Evolutionary conservation across 2,797 vertebrate species (phyloP).

Genomic region (Microchirus variegatus): DNA sequence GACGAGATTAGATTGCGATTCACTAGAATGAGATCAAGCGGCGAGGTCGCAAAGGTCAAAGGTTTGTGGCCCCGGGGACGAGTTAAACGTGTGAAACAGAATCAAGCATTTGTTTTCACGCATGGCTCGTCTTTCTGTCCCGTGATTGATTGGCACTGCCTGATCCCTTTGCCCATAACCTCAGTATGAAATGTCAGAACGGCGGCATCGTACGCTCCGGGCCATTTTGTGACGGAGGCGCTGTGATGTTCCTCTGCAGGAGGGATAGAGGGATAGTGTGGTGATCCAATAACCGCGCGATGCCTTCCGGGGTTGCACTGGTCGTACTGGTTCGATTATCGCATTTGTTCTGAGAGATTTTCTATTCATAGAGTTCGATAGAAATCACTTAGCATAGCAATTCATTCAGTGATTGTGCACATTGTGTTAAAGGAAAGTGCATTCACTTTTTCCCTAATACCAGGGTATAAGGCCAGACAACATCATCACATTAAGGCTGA

Average conservation of each 20-base stretch:
- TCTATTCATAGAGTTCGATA: too few species aligned
- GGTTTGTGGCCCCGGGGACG: slow-evolving; percentile 49
- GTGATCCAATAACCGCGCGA: slow-evolving; percentile 16
- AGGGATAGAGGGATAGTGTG: neutral
- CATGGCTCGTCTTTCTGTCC: slow-evolving; percentile 36
- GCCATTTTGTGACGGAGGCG: slow-evolving; percentile 15
- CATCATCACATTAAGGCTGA: neutral
- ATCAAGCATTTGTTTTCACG: slow-evolving; percentile 39
- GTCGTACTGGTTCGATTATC: too few species aligned
- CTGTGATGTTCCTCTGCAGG: slow-evolving; percentile 9
- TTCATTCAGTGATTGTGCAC: too few species aligned
- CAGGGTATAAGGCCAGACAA: slow-evolving; percentile 7
- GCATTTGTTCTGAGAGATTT: too few species aligned
- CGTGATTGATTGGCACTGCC: slow-evolving; percentile 54
- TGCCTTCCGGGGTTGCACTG: neutral
- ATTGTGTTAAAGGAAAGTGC: neutral
- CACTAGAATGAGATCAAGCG: slow-evolving; percentile 41
- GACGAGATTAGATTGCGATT: slow-evolving; percentile 56
- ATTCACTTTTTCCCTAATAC: neutral
- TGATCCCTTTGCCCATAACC: slow-evolving; percentile 5
- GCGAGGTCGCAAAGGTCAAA: slow-evolving; percentile 44
- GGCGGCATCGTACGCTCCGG: slow-evolving; percentile 22
- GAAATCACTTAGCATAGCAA: too few species aligned
- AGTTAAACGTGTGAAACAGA: slow-evolving; percentile 44
- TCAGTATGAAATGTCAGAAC: slow-evolving; percentile 32